These are phyloP conservation scores for Vulpes lagopus DNA, from an alignment of 2,113 vertebrate species.

Conservation along the genomic window DNA sequence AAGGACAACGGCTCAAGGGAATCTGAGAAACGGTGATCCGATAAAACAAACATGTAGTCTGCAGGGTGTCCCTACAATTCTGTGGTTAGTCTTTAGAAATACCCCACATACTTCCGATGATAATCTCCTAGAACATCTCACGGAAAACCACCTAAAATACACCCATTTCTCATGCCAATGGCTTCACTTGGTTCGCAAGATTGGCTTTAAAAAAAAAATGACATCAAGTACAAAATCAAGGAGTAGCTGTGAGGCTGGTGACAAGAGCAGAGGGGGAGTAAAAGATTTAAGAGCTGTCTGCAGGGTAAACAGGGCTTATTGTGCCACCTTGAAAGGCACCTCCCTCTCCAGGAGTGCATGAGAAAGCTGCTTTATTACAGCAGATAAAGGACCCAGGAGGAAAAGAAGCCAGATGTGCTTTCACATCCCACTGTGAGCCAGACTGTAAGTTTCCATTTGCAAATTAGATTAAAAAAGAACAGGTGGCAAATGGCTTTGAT, in stretches of 20 bases:
- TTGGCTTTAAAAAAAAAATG: background rate
- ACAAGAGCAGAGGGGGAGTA: slow-evolving; percentile 57
- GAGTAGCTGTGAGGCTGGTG: slow-evolving; percentile 59
- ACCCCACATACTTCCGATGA: background rate
- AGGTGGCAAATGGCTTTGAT: slow-evolving; percentile 76
- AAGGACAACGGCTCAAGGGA: background rate
- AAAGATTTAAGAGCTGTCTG: slow-evolving; percentile 39
- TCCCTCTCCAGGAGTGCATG: background rate
- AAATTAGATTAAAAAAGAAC: slow-evolving; percentile 70
- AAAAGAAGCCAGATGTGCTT: slow-evolving; percentile 70
- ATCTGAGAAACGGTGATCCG: background rate
- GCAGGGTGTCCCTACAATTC: background rate
- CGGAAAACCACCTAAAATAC: background rate
- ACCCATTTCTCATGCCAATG: background rate
- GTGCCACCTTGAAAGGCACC: slow-evolving; percentile 36
- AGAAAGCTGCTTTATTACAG: slow-evolving; percentile 44
- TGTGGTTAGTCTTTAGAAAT: background rate
- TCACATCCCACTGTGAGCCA: slow-evolving; percentile 62
- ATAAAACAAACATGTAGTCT: background rate
- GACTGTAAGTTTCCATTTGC: slow-evolving; percentile 68
- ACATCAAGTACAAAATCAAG: slow-evolving; percentile 55
- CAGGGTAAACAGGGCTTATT: background rate
- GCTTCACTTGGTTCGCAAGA: background rate
- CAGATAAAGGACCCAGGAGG: slow-evolving; percentile 54
- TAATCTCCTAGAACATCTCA: background rate